Evolutionary conservation across 2,797 vertebrate species (phyloP).

Genomic region (Heterohyrax brucei): DNA sequence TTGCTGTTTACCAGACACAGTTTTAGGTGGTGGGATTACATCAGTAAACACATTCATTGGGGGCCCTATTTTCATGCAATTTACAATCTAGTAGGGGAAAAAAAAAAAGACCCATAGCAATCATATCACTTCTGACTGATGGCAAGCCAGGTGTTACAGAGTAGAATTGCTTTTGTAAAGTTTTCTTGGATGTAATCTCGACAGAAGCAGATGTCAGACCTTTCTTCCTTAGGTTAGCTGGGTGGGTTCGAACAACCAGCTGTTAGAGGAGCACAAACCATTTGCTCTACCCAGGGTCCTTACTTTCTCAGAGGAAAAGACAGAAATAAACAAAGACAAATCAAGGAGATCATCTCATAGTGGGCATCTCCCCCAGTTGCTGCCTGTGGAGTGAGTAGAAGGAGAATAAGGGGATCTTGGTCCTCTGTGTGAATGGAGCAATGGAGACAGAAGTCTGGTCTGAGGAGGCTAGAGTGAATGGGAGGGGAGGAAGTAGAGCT

Average conservation of each 20-base stretch:
- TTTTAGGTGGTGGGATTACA: slow-evolving; percentile 26
- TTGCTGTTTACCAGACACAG: not conserved
- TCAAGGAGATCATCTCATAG: not conserved
- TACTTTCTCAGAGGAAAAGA: slow-evolving; percentile 31
- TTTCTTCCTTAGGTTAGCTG: no score
- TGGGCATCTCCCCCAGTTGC: not conserved
- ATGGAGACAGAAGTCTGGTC: not conserved
- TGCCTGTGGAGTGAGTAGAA: not conserved
- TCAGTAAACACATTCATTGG: not conserved
- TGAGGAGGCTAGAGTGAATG: slow-evolving; percentile 10
- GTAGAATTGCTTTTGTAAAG: no score
- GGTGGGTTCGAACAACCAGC: no score
- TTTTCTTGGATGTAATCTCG: no score
- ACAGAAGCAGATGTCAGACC: no score
- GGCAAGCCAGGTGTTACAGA: no score
- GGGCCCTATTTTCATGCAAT: slow-evolving; percentile 31
- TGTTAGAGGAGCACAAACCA: no score
- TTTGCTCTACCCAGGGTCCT: no score
- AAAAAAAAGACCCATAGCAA: no score
- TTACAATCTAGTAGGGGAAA: slow-evolving; percentile 18
- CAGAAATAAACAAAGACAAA: slow-evolving; percentile 11
- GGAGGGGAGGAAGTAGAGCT: not conserved
- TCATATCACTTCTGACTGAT: no score
- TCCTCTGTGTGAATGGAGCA: slow-evolving; percentile 41
- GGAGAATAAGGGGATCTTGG: not conserved